phyloP scores from a whole-genome alignment of 1,140 invertebrate species.

The Aradophagus sp. region DNA sequence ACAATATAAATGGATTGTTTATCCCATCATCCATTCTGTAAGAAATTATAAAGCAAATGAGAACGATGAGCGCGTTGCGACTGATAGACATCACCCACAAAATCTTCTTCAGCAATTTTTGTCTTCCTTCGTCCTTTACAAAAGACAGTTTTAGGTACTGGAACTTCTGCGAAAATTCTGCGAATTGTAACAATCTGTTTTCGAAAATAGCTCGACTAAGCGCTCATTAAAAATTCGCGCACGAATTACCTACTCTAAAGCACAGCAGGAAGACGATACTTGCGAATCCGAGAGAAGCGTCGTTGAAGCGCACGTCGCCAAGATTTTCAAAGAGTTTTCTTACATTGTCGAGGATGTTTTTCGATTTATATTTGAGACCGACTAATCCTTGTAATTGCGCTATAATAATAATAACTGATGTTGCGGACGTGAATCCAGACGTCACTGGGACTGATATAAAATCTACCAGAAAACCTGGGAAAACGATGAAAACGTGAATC shows the following conservation, averaged over 20 bases:
- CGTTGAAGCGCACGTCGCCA: slow-evolving; percentile 75
- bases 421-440: slow-evolving; percentile 94
- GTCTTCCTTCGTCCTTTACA: slow-evolving; percentile 51
- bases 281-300: slow-evolving; percentile 79
- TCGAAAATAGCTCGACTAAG: too few relatives aligned
- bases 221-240: too few relatives aligned
- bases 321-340: slow-evolving; percentile 78
- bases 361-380: slow-evolving; percentile 81
- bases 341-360: slow-evolving; percentile 78
- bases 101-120: slow-evolving; percentile 71
- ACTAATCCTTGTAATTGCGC: slow-evolving; percentile 90
- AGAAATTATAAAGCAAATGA: slow-evolving; percentile 78
- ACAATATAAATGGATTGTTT: slow-evolving; percentile 73
- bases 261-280: slow-evolving; percentile 80
- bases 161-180: slow-evolving; percentile 77
- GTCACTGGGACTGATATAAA: slow-evolving; percentile 95
- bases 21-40: slow-evolving; percentile 64
- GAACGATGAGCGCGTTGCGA: slow-evolving; percentile 85
- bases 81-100: slow-evolving; percentile 85
- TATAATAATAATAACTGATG: slow-evolving; percentile 91
- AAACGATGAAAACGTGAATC: too few relatives aligned
- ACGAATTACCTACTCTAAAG: slow-evolving; percentile 77
- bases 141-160: slow-evolving; percentile 77
- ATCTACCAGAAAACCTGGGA: slow-evolving; percentile 91
- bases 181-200: too few relatives aligned